Base-by-base conservation (phyloP, 1,140 invertebrate species). In the Nixonia krombeini region DNA sequence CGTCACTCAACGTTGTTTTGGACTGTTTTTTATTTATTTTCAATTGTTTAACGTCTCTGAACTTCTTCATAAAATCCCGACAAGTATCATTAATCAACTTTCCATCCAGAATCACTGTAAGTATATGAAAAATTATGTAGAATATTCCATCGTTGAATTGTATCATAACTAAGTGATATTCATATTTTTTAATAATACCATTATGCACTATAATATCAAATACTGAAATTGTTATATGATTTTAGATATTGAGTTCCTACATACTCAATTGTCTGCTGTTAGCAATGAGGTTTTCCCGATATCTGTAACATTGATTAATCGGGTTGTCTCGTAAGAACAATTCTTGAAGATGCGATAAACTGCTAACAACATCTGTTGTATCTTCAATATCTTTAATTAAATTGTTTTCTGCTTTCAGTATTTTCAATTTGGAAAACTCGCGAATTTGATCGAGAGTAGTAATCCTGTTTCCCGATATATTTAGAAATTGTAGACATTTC, bases 271-370 rank as follows among this genome's bases (percentile, higher is more conserved):
- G 82, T 46, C 84, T 71, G 57, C 86, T 88, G 76, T 88, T 87
- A 1, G 87, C 88, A 57, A 90, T 90, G 6, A 91, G 73, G 46
- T 86, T 89, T 80, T 91, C 90, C 70, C 88, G 87, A 61, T 91
- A 92, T 63, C 87, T 84, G 70, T 87, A 86, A 61, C 81, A 79
- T 58, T 80, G 85, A 2, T 84, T 86, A 57, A 91, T 87, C 2
- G 89, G 88, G 75, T 91, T 92, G 0, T 87, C 88, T 33, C 79
- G 81, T 25, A 91, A 86, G 55, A 83, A 86, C 0, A 87, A 68
- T 42, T 89, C 86, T 29, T 80, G 82, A 4, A 92, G 76, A 49
- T 78, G 78, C 15, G 76, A 63, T 53, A 90, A 83, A 12, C 81
- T 86, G 40, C 80, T 86, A 17, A 91, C 64, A 33, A 82, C 80